A percentile compares a stretch with the other conserved stretches of the same genome.
phyloP scores from a whole-genome alignment of 2,888 invertebrate species.

The Stenoptilia bipunctidactyla region DNA sequence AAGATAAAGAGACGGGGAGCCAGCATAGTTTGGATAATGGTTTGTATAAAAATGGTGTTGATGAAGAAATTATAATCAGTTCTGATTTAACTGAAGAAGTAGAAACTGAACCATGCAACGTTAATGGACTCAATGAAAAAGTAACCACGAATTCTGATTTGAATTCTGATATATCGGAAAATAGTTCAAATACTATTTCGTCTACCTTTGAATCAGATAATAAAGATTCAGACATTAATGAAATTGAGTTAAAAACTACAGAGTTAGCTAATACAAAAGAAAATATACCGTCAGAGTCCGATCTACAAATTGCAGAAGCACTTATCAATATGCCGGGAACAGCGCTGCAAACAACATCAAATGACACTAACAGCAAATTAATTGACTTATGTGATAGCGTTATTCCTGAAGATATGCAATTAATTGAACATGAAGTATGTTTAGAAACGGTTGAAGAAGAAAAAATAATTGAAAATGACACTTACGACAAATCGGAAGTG shows the following conservation, averaged over 20 bases:
- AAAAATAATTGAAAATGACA: constrained; percentile 1
- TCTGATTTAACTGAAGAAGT: constrained; percentile 11
- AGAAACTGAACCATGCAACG: background rate
- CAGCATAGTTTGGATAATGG: background rate
- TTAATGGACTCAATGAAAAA: background rate
- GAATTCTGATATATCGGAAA: background rate
- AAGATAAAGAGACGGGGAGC: constrained; percentile 42
- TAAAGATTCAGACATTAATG: background rate
- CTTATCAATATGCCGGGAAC: constrained; percentile 57
- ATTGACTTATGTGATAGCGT: constrained; percentile 15
- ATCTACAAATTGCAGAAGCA: constrained; percentile 61
- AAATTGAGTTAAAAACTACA: background rate
- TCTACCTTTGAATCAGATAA: background rate
- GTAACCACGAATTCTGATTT: background rate
- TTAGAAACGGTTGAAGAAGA: background rate
- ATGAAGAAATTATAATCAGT: constrained; percentile 14
- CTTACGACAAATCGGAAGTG: constrained; percentile 6
- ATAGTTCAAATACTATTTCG: background rate
- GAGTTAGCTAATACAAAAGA: constrained; percentile 13
- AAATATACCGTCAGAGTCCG: constrained; percentile 52
- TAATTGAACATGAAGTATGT: constrained; percentile 6
- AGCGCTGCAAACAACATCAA: constrained; percentile 38
- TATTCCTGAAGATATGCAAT: constrained; percentile 12
- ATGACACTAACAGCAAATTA: constrained; percentile 23
- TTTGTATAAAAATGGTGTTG: constrained; percentile 12